Evolutionary conservation across 2,113 vertebrate genomes (phyloP).

Genomic region (Mesitornis unicolor): DNA sequence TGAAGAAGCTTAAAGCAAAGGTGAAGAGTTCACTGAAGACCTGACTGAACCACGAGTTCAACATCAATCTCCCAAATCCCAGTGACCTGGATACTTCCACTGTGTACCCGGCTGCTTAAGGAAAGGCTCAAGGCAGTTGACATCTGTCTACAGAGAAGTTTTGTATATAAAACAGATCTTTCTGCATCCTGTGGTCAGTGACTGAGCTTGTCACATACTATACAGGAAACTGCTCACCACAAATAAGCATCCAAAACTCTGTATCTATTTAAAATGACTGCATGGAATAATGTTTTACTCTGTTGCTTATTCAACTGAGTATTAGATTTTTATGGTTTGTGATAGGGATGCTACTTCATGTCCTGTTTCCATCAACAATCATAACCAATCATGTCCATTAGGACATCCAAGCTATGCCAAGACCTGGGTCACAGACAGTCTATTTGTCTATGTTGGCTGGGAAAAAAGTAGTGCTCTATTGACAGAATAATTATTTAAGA

Average conservation of each 20-base stretch:
- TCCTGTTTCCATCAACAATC: constrained; percentile 29
- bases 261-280: background rate
- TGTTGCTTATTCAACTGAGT: background rate
- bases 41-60: background rate
- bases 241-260: background rate
- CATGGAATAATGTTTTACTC: background rate
- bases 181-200: background rate
- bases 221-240: background rate
- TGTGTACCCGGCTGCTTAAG: background rate
- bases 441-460: background rate
- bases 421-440: background rate
- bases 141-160: background rate
- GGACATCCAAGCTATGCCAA: background rate
- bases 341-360: background rate
- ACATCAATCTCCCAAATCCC: background rate
- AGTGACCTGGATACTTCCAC: background rate
- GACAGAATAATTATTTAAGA: background rate
- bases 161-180: background rate
- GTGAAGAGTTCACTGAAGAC: background rate
- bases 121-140: background rate
- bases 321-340: background rate
- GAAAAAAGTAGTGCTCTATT: background rate
- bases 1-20: background rate
- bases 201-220: background rate
- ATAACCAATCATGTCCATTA: no score